Base-by-base conservation (phyloP, 2,113 vertebrate genomes). In the Turnix velox region DNA sequence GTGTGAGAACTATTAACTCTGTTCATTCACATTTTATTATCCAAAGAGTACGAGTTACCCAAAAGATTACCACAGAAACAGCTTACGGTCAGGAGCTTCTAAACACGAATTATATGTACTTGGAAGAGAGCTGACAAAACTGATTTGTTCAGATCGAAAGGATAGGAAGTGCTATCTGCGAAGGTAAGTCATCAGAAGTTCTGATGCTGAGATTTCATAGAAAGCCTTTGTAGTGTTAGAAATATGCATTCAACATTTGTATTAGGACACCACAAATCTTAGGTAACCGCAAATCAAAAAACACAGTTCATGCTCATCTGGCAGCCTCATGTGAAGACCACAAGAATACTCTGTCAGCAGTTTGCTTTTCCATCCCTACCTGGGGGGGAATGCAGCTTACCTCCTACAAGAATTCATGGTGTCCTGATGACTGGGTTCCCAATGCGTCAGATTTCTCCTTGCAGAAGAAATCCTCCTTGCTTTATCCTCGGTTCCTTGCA, bases 371-470 rank as follows among this genome's bases (percentile, higher is more conserved):
- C 77, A 1, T 75, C 45, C 39, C 62, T 80, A 3, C 48, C 62
- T 66, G 51, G 39, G 39, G 19, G 14, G 12, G 52, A 74, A 16
- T 31, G 45, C 49, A 72, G 24, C 96, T 96, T 97, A 97, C 97
- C 97, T 97, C 40, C 96, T 95, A 48, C 85, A 95, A 59, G 73
- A 90, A 69, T 97, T 96, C 97, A 97, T 97, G 84, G 14, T 84
- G 74, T 33, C 75, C 54, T 61, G 37, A 33, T 65, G 73, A 63
- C 8, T 42, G 30, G 39, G 51, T 28, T 76, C 65, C 51, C 54
- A 80, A 27, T 67, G 79, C 15, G 54, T 73, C 63, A 59, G 49
- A 65, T 66, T 87, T 86, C 52, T 88, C 76, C 79, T 48, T 61
- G 48, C 31, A 42, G 65, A 75, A n/a, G n/a, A n/a, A n/a, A n/a